Evolutionary conservation across 2,888 invertebrate genomes (phyloP), one percentile per base, ranked within the genome.

Genomic region (Ischnus inquisitorius): DNA sequence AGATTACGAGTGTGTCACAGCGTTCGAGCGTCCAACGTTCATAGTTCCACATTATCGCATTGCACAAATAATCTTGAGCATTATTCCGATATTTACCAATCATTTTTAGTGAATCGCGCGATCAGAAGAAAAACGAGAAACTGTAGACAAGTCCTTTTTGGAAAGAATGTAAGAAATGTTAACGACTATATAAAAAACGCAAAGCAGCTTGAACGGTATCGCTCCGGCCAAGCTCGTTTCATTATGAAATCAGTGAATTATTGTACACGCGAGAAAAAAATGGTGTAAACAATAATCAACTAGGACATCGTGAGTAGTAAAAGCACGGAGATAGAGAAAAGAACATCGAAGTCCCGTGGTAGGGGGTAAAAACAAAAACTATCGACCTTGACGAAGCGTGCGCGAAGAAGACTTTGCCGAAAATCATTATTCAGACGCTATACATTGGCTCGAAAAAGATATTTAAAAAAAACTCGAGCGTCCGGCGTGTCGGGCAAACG

Each of bases 311-410:
- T 5, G 4, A 34, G 34, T 34, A 34, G 34, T 34, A 1, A 19
- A 8, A 51, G 16, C 12, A 41, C 14, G 3, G 12, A 57, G 22
- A 14, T 41, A 10, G 22, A 12, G 14, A 1, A 8, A 34, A 34
- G 34, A 34, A 34, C 34, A 34, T 16, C 6, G 19, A 28, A 46
- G 68, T 34, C 46, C 62, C 57, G 60, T 46, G 77, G 10, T 46
- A 68, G 46, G n/a, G 28, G 41, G 51, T 74, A 67, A 75, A 74
- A 75, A 80, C 48, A 80, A 57, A 65, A 43, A 75, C 34, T 57
- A 2, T 46, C 67, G 74, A 67, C 74, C 80, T 60, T 67, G 41
- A 39, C 5, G 41, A 67, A 67, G 25, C 19, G 22, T 60, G 46
- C 60, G 34, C 48, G 34, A 57, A 28, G 43, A 68, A 12, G 65